Evolutionary conservation across 2,888 invertebrate genomes (phyloP).

Genomic region (Ferdinandea cuprea): DNA sequence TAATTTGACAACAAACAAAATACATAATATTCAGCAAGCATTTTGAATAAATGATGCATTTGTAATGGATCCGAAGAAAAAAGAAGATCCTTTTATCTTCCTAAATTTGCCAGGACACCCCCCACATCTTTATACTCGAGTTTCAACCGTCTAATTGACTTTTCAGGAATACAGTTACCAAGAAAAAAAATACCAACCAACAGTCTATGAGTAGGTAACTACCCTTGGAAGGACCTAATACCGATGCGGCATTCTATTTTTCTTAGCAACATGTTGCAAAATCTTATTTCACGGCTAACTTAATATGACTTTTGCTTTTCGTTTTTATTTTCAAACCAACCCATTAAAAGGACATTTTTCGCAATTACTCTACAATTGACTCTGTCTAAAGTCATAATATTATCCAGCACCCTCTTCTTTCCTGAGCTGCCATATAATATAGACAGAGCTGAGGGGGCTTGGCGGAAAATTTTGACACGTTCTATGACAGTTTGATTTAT

Average conservation of each 20-base stretch:
- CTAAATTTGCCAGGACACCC: not conserved
- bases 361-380: conserved; percentile 63
- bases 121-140: not conserved
- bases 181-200: not conserved
- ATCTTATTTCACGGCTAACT: conserved; percentile 50
- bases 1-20: not conserved
- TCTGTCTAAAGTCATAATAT: conserved; percentile 34
- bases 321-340: conserved; percentile 45
- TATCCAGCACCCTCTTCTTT: not conserved
- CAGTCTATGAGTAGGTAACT: conserved; percentile 9
- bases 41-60: conserved; percentile 45
- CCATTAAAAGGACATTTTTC: conserved; percentile 68
- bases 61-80: conserved; percentile 42
- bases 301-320: conserved; percentile 42
- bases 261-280: conserved; percentile 58
- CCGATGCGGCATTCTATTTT: not conserved
- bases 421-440: conserved; percentile 13
- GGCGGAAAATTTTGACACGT: conserved; percentile 57
- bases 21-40: conserved; percentile 8
- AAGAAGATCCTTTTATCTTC: conserved; percentile 34
- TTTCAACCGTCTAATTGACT: conserved; percentile 11
- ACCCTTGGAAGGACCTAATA: not conserved
- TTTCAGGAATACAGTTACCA: not conserved
- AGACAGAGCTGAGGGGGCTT: not conserved
- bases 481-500: conserved; percentile 83